Conservation (phyloP, 2,888 invertebrate genomes). For the Chromoteleia sp. region DNA sequence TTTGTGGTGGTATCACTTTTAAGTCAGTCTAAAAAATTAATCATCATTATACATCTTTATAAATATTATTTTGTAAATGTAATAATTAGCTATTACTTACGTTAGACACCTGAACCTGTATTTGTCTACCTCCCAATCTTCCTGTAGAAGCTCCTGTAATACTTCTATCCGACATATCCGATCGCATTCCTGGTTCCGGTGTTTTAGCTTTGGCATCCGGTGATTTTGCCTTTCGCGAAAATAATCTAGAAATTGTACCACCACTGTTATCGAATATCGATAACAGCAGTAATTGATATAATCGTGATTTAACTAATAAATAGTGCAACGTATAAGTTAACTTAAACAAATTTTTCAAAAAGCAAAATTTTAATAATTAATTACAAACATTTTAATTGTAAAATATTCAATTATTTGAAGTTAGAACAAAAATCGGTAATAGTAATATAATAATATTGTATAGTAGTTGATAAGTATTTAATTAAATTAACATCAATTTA, state of each 20-base stretch:
- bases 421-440: too few species aligned
- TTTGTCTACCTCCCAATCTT: conserved; percentile 76
- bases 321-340: neutral
- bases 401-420: too few species aligned
- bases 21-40: conserved; percentile 86
- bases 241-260: conserved; percentile 87
- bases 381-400: neutral
- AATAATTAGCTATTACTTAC: conserved; percentile 74
- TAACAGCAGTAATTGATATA: conserved; percentile 53
- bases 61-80: neutral
- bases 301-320: conserved; percentile 14
- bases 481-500: too few species aligned
- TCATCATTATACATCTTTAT: neutral
- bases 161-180: conserved; percentile 79
- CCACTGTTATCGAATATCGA: conserved; percentile 61
- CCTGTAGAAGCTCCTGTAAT: conserved; percentile 74
- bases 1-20: conserved; percentile 88
- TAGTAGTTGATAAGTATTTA: too few species aligned
- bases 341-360: conserved; percentile 20
- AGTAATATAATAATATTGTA: too few species aligned
- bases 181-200: conserved; percentile 87
- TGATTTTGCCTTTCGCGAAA: conserved; percentile 90
- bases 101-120: conserved; percentile 80
- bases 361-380: conserved; percentile 8
- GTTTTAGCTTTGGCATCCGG: conserved; percentile 88